Evolutionary conservation across 2,113 vertebrate species (phyloP), one percentile per base, ranked within the genome.

Genomic region (Neolamprologus variostigma): DNA sequence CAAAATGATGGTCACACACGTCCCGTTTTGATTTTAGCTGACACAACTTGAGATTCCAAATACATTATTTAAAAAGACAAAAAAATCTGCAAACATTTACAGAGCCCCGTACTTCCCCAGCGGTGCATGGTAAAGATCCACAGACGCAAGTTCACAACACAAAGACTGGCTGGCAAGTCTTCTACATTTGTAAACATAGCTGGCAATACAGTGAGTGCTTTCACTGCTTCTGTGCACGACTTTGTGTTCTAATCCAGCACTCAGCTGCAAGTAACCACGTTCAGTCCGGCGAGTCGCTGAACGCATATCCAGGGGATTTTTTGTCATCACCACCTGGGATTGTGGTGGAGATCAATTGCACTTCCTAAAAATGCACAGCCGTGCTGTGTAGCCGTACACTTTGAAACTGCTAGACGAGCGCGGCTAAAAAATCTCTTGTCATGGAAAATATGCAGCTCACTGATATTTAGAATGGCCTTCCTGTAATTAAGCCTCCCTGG

Each of bases 401-500:
- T 95, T 96, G 96, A 96, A 97, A 95, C 92, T 90, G 95, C 96
- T 97, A 96, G 96, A 94, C 10, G 84, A 94, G 94, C 96, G 4
- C n/a, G 84, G 95, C 57, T 97, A 96, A 98, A 97, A 98, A 96
- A 97, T 95, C 95, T 96, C 97, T 97, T 97, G 97, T 98, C 97
- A 97, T 94, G 97, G 97, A 98, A 95, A 98, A 97, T 98, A 98
- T 98, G 97, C 96, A 94, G 97, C 96, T 96, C 94, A 93, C 96
- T 97, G 98, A 99, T 99, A 98, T 98, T 99, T 98, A 97, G 97
- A 98, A 98, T 97, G 98, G 97, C 97, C 97, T 99, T 99, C 98
- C 98, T 99, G 99, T 98, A 99, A 99, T 99, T 99, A 99, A 97
- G 97, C 98, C 97, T 97, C 98, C 97, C 98, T 95, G 94, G 99